phyloP scores from a whole-genome alignment of 2,113 vertebrate species.

The Puffinus mauretanicus region DNA sequence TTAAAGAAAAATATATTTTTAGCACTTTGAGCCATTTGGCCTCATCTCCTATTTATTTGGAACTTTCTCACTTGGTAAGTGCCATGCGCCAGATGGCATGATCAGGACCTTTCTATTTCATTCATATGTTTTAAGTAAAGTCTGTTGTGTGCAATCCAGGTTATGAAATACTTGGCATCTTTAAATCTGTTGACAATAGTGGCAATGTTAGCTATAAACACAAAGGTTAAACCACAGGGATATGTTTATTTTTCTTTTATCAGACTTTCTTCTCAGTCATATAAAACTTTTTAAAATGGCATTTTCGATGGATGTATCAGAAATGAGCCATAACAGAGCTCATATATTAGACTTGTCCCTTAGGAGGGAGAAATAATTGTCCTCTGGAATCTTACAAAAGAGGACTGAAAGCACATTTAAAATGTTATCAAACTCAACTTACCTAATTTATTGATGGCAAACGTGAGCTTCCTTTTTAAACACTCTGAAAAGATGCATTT shows the following conservation, averaged over 20 bases:
- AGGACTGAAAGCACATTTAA: neutral
- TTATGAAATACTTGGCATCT: neutral
- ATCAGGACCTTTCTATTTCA: neutral
- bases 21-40: neutral
- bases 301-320: neutral
- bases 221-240: neutral
- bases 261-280: neutral
- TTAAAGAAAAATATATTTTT: neutral
- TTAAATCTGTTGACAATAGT: neutral
- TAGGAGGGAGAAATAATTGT: neutral
- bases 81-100: neutral
- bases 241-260: neutral
- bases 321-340: neutral
- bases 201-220: neutral
- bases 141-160: neutral
- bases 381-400: neutral
- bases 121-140: constrained; percentile 6
- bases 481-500: neutral
- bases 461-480: neutral
- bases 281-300: neutral
- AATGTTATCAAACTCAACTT: neutral
- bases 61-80: neutral
- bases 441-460: neutral
- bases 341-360: neutral
- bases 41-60: neutral